Base-by-base conservation (phyloP, 1,140 invertebrate genomes). In the Cheumatopsyche charites region DNA sequence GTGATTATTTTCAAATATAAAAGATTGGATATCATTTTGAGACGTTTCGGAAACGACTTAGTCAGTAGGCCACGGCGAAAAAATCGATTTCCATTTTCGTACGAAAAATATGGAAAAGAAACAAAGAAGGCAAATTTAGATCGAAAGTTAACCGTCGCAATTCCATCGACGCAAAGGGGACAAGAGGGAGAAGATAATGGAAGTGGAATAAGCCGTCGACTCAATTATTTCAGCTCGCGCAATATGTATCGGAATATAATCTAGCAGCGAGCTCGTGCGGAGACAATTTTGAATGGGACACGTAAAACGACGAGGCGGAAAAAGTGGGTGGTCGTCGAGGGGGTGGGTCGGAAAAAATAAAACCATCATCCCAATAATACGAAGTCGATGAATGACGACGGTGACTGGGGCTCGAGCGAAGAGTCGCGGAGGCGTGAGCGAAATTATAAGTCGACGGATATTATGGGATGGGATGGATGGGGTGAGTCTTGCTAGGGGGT, bases 381-480 rank as follows among this genome's bases (percentile, higher is more conserved):
- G 21, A 41, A 41, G n/a, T 25, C 62, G 29, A 62, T 52, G 67
- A 62, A 26, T 45, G 62, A 70, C 62, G 72, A 73, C 72, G 68
- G 66, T 70, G 72, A 73, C 67, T 66, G 72, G 67, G 62, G 55
- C 13, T 29, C 49, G 65, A 47, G 62, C 21, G 15, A n/a, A 21
- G 63, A 68, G 25, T 55, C 47, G 62, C 41, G 43, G 72, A 67
- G 72, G 72, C 63, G 67, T 62, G 67, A 49, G 65, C 67, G 62
- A 74, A 71, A 74, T 74, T 74, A 74, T 74, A 74, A 74, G 73
- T 74, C 73, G 58, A 29, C 52, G 69, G 42, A 52, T 47, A 9
- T 41, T 36, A n/a, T 65, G 11, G 11, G 13, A 21, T 13, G 19
- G 29, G 29, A 9, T 36, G 29, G 29, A 9, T 36, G 29, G 29